A percentile compares a stretch with the other conserved stretches of the same genome.
These are phyloP conservation scores for Ferrisia virgata DNA, from an alignment of 2,888 invertebrate genomes.

Conservation along the genomic window DNA sequence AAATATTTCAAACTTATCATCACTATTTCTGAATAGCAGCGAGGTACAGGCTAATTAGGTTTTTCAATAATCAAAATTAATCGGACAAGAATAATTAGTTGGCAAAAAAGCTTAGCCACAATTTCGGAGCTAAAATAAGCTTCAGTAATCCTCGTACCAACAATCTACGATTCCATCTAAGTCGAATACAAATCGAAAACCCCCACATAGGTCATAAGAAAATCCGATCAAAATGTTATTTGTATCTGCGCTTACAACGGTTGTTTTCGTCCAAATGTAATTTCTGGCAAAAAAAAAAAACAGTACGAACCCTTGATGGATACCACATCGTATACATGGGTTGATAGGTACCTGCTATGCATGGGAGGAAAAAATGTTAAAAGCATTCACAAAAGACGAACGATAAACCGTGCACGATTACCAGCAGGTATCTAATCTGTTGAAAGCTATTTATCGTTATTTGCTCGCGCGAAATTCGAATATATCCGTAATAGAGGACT, in stretches of 20 bases:
- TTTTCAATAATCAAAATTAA: too few relatives aligned
- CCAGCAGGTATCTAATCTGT: not conserved
- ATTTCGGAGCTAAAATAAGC: not conserved
- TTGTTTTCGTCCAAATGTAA: not conserved
- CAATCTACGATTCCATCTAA: not conserved
- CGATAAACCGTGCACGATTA: not conserved
- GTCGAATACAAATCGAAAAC: too few relatives aligned
- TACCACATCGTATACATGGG: not conserved
- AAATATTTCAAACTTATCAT: too few relatives aligned
- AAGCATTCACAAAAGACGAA: constrained; percentile 5
- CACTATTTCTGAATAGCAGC: too few relatives aligned
- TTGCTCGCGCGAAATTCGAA: not conserved
- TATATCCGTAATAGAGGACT: not conserved
- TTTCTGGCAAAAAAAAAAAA: not conserved
- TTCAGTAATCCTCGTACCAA: not conserved
- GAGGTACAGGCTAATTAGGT: too few relatives aligned
- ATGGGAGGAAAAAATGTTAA: not conserved
- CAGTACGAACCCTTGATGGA: not conserved
- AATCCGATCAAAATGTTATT: not conserved
- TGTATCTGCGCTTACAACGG: not conserved
- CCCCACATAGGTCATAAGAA: not conserved
- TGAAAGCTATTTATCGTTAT: not conserved
- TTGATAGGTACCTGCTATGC: not conserved
- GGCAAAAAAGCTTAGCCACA: too few relatives aligned
- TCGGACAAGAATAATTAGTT: too few relatives aligned